Conservation (phyloP, 2,797 vertebrate species). For the Syngnathus rostellatus region DNA sequence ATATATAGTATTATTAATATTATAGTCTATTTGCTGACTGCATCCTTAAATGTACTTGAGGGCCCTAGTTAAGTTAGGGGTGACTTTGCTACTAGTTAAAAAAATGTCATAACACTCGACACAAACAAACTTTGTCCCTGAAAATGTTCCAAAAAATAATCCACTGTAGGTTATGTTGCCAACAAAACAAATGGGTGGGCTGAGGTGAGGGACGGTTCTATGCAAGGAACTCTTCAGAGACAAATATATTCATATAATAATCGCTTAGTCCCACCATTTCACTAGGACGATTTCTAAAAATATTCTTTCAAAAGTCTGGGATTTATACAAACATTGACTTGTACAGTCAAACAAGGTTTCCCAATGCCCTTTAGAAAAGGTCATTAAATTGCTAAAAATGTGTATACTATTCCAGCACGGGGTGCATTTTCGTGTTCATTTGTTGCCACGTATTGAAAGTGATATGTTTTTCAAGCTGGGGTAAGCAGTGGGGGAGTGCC, state of each 20-base stretch:
- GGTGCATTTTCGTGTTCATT: constrained; percentile 22
- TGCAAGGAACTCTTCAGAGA: neutral
- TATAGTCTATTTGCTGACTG: too few relatives aligned
- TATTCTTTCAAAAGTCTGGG: neutral
- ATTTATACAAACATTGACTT: neutral
- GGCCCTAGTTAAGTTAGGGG: too few relatives aligned
- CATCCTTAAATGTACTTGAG: too few relatives aligned
- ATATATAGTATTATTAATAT: too few relatives aligned
- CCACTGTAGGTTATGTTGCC: neutral
- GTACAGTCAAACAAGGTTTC: neutral
- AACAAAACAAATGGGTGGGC: neutral
- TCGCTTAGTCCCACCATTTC: neutral
- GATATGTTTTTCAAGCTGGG: constrained; percentile 47
- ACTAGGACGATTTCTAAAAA: neutral
- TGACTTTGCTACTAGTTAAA: too few relatives aligned
- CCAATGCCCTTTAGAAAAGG: constrained; percentile 3
- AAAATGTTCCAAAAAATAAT: too few relatives aligned
- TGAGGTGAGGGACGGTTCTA: neutral
- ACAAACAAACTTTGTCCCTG: too few relatives aligned
- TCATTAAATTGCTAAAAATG: constrained; percentile 11
- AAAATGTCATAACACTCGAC: too few relatives aligned
- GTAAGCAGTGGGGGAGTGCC: constrained; percentile 58
- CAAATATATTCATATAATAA: neutral
- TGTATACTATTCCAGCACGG: constrained; percentile 12
- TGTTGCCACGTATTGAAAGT: constrained; percentile 41